phyloP scores from a whole-genome alignment of 2,888 invertebrate species.

The Scaptomyza flava region DNA sequence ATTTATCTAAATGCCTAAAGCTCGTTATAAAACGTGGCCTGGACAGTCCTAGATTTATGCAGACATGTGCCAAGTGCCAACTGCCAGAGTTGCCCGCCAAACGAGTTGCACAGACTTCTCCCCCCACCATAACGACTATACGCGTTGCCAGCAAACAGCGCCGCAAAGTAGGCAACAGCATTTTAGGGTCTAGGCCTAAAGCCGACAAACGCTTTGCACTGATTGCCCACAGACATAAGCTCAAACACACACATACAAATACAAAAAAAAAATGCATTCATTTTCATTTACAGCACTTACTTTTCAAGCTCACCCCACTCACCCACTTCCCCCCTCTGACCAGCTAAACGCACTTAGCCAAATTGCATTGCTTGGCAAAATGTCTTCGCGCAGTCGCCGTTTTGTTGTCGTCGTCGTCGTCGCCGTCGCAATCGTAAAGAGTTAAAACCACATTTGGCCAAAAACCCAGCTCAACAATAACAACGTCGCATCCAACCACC shows the following conservation, averaged over 20 bases:
- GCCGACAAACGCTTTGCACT: slow-evolving; percentile 53
- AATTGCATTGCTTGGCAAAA: slow-evolving; percentile 70
- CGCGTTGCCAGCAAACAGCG: slow-evolving; percentile 17
- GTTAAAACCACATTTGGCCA: slow-evolving; percentile 71
- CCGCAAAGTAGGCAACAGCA: slow-evolving; percentile 62
- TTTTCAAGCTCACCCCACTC: slow-evolving; percentile 10
- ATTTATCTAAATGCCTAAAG: slow-evolving; percentile 79
- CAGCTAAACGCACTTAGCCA: slow-evolving; percentile 68
- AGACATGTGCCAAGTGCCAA: slow-evolving; percentile 63
- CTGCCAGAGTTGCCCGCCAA: slow-evolving; percentile 26
- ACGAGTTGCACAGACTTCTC: slow-evolving; percentile 19
- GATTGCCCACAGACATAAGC: slow-evolving; percentile 56
- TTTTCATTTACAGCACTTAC: slow-evolving; percentile 61
- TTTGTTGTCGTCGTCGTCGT: slow-evolving; percentile 14
- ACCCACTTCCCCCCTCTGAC: slow-evolving; percentile 3
- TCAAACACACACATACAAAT: slow-evolving; percentile 10
- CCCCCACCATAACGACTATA: slow-evolving; percentile 3
- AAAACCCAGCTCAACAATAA: slow-evolving; percentile 47
- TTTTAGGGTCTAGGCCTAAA: slow-evolving; percentile 59
- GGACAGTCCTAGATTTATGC: slow-evolving; percentile 69
- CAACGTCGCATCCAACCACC: slow-evolving; percentile 14
- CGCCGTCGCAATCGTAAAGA: slow-evolving; percentile 56
- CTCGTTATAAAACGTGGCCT: slow-evolving; percentile 68
- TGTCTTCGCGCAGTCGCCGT: slow-evolving; percentile 63
- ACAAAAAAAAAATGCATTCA: slow-evolving; percentile 37